These are phyloP conservation scores for Oreamnos americanus DNA, from an alignment of 2,113 vertebrate genomes.

Conservation along the genomic window DNA sequence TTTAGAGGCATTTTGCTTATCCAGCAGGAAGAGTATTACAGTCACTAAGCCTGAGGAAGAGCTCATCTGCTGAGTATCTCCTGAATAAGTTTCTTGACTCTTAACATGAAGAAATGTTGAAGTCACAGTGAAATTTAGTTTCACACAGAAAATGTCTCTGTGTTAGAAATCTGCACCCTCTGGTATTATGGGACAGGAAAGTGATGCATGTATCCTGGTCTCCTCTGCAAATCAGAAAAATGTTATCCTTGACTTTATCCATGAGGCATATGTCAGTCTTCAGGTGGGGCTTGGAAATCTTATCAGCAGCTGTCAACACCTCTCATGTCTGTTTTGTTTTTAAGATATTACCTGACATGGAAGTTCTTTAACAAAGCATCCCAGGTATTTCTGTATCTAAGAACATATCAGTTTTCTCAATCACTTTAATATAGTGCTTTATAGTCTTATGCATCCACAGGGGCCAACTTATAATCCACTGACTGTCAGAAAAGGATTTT, in stretches of 20 bases:
- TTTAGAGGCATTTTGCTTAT: conserved; percentile 23
- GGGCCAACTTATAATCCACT: not conserved
- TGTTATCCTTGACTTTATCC: not conserved
- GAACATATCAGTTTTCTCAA: not conserved
- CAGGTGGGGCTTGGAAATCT: not conserved
- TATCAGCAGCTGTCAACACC: accelerated
- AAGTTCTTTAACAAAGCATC: not conserved
- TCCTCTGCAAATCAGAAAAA: not conserved
- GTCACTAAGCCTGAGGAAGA: not conserved
- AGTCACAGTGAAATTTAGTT: not conserved
- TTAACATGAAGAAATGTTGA: not conserved
- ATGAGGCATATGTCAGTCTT: not conserved
- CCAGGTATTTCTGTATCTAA: not conserved
- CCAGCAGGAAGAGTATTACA: conserved; percentile 1
- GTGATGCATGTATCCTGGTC: not conserved
- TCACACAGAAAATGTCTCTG: not conserved
- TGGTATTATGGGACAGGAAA: not conserved
- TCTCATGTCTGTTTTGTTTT: not conserved
- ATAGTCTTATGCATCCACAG: not conserved
- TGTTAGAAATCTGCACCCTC: not conserved
- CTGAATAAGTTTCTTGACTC: not conserved
- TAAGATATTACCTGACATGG: not conserved
- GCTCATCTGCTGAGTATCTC: not conserved
- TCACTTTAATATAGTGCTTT: not conserved
- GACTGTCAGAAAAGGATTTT: not conserved